Evolutionary conservation across 1,140 invertebrate genomes (phyloP).

Genomic region (Coenobita brevimanus): DNA sequence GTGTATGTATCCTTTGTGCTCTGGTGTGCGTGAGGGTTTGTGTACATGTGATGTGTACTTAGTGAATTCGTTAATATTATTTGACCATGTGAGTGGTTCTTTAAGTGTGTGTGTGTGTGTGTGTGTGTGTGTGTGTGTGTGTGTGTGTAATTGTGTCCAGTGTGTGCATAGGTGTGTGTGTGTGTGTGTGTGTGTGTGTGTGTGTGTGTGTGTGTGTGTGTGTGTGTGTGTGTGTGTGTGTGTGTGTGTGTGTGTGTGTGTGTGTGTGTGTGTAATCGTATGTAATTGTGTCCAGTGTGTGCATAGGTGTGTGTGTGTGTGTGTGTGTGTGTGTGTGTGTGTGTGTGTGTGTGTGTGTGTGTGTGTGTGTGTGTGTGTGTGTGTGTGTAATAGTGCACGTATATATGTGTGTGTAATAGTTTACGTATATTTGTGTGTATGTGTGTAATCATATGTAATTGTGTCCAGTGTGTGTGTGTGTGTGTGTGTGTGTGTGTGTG

Average conservation of each 20-base stretch:
- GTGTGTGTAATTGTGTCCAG: not conserved
- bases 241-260: not conserved
- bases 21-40: not conserved
- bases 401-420: not conserved
- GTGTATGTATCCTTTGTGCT: too few species aligned
- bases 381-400: not conserved
- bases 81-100: not conserved
- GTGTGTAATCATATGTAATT: constrained; percentile 2
- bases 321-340: not conserved
- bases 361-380: not conserved
- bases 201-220: not conserved
- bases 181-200: not conserved
- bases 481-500: constrained; percentile 8
- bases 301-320: not conserved
- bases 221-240: not conserved
- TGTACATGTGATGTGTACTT: too few species aligned
- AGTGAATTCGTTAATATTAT: too few species aligned
- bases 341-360: not conserved
- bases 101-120: not conserved
- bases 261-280: not conserved
- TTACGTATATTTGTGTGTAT: not conserved
- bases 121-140: not conserved
- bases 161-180: not conserved
- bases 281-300: not conserved
- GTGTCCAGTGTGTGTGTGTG: not conserved